These are phyloP conservation scores for Melanogrammus aeglefinus DNA, from an alignment of 2,797 vertebrate species.

Conservation along the genomic window DNA sequence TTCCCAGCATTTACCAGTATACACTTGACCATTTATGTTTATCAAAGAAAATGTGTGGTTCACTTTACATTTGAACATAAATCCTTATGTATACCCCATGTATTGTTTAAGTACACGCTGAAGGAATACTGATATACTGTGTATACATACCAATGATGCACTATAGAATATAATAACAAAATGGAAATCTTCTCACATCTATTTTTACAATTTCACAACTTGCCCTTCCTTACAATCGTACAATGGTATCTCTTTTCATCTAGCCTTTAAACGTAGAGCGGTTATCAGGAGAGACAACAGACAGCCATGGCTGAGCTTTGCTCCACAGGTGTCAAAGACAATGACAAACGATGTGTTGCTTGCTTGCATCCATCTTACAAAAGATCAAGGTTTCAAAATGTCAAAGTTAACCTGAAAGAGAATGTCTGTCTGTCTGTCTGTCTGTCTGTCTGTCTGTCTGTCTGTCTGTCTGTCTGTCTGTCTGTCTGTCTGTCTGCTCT, in stretches of 20 bases:
- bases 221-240: not conserved
- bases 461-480: too few relatives aligned
- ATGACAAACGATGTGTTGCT: not conserved
- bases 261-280: not conserved
- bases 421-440: too few relatives aligned
- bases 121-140: too few relatives aligned
- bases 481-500: too few relatives aligned
- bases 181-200: not conserved
- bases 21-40: too few relatives aligned
- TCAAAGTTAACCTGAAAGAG: not conserved
- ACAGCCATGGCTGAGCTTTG: not conserved
- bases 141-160: too few relatives aligned
- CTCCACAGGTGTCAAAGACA: not conserved
- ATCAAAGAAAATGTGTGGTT: too few relatives aligned
- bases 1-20: too few relatives aligned
- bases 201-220: not conserved
- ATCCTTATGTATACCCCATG: not conserved
- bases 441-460: too few relatives aligned
- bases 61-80: not conserved
- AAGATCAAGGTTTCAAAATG: not conserved
- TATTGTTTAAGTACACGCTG: not conserved
- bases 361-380: not conserved
- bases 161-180: too few relatives aligned
- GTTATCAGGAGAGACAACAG: not conserved
- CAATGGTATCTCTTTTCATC: not conserved